phyloP scores from a whole-genome alignment of 1,140 invertebrate species.

The Polypedilum pembai region DNA sequence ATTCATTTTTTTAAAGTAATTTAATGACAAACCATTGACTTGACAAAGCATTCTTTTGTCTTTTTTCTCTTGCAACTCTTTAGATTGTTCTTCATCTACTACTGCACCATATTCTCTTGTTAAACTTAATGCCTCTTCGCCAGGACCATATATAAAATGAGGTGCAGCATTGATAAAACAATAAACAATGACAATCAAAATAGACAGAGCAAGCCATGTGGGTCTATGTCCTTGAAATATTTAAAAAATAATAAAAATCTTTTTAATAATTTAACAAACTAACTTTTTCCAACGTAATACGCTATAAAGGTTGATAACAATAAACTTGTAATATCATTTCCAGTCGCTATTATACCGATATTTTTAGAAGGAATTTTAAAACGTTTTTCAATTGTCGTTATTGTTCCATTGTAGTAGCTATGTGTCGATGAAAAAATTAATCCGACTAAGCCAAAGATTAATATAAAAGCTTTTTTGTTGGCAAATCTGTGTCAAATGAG shows the following conservation, averaged over 20 bases:
- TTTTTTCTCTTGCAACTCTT: neutral
- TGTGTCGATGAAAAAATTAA: constrained; percentile 54
- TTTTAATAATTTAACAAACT: neutral
- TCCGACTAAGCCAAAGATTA: constrained; percentile 40
- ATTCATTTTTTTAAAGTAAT: neutral
- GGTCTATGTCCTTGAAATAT: constrained; percentile 49
- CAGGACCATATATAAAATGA: constrained; percentile 60
- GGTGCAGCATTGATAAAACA: constrained; percentile 58
- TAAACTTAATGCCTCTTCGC: constrained; percentile 51
- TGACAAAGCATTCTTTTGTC: constrained; percentile 33
- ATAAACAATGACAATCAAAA: constrained; percentile 30
- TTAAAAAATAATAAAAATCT: neutral
- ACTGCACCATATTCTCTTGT: constrained; percentile 49
- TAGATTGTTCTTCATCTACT: neutral
- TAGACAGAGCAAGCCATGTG: constrained; percentile 60
- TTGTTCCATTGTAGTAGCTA: constrained; percentile 54
- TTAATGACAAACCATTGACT: constrained; percentile 31
- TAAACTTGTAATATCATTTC: constrained; percentile 15
- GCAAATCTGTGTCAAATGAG: constrained; percentile 53
- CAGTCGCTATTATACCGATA: constrained; percentile 42
- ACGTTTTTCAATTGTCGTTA: constrained; percentile 58
- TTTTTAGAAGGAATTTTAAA: constrained; percentile 57
- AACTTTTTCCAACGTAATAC: neutral
- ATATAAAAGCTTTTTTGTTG: constrained; percentile 1
- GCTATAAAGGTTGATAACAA: constrained; percentile 11